Evolutionary conservation across 2,797 vertebrate genomes (phyloP), one percentile per base, ranked within the genome.

Genomic region (Molothrus aeneus): DNA sequence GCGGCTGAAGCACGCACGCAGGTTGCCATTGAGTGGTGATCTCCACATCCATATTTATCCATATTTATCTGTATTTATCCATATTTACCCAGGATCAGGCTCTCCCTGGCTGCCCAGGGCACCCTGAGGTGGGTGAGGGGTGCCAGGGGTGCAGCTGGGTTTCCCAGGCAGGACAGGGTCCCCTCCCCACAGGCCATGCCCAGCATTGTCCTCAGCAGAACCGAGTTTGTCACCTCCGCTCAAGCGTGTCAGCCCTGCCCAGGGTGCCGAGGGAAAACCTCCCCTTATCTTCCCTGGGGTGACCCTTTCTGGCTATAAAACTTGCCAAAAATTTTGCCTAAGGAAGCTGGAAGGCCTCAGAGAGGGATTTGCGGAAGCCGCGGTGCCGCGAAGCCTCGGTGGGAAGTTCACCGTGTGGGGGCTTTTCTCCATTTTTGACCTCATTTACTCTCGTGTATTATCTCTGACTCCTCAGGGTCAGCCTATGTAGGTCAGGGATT

Each of bases 401-500:
- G 92, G 93, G 83, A 80, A 83, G 81, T 38, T 71, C 73, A 47
- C 54, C 1, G 0, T 91, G 89, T 90, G 88, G 40, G 83, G 72
- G 68, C 91, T 88, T 94, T 51, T 83, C 86, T 91, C 90, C 77
- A 92, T 96, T 95, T 93, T 34, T 95, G 69, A 85, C 95, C 86
- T 95, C 80, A 64, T 96, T 97, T 96, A 95, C 95, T 97, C 94
- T 93, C 20, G 5, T 74, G 92, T 70, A 97, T 97, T 97, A 95
- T 97, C 96, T 95, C 89, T 71, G 95, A 90, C 91, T 97, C 82
- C 86, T 95, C 89, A 83, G 95, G 94, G 96, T 97, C 95, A 97
- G 95, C 77, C 85, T 95, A 92, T 95, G 90, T 97, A 97, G 96
- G 96, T 97, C 96, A 97, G 95, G 91, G 92, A 96, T 95, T 96